Conservation (phyloP, 2,888 invertebrate species). For the Cerastis leucographa region DNA sequence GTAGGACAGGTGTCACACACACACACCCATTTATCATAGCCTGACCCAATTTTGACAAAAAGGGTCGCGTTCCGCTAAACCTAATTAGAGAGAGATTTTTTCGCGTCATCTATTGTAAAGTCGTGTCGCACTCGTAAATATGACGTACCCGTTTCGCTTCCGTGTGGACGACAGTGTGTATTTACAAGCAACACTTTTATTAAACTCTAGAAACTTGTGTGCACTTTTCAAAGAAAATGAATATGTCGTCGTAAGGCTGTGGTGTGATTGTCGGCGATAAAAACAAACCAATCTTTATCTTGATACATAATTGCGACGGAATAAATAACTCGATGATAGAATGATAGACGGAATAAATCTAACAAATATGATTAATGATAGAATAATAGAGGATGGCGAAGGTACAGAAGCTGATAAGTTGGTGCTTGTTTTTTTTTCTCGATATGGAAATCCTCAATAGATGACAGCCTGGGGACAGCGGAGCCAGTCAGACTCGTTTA, state of each 20-base stretch:
- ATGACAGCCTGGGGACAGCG: no score
- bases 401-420: conserved; percentile 80
- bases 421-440: no score
- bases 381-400: conserved; percentile 79
- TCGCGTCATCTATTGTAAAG: conserved; percentile 32
- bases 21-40: conserved; percentile 36
- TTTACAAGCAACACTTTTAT: conserved; percentile 72
- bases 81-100: conserved; percentile 62
- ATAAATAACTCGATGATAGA: conserved; percentile 81
- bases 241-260: conserved; percentile 58
- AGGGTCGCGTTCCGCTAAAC: conserved; percentile 48
- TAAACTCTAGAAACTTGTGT: conserved; percentile 70
- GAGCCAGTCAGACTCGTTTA: no score
- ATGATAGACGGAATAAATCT: conserved; percentile 84
- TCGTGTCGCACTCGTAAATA: conserved; percentile 5
- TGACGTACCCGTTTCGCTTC: conserved; percentile 40
- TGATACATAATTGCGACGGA: no score
- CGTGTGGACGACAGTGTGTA: conserved; percentile 59
- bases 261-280: conserved; percentile 14
- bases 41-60: conserved; percentile 62
- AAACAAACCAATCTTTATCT: background rate
- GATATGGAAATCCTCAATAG: no score
- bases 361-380: conserved; percentile 82
- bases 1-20: conserved; percentile 4
- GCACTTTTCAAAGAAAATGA: conserved; percentile 69